A percentile compares a stretch with the other conserved stretches of the same genome.
Conservation (phyloP, 92 coral and sea anemone species). For the Zoanthus solanderi region DNA sequence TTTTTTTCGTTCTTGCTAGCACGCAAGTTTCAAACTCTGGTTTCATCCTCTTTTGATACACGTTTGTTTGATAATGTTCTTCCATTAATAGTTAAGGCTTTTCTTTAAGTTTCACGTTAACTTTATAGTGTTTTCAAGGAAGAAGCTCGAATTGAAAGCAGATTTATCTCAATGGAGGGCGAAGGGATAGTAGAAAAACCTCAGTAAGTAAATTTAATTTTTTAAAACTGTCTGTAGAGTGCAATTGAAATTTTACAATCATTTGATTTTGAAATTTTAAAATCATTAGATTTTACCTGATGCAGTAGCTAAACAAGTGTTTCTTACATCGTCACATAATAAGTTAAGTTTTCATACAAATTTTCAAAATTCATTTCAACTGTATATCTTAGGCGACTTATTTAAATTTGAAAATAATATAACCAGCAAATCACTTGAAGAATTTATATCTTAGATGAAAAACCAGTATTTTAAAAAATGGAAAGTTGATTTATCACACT, state of each 20-base stretch:
- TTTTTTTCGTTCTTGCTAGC: slow-evolving; percentile 28
- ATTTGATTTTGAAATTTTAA: too few relatives aligned
- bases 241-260: not conserved
- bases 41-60: not conserved
- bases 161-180: slow-evolving; percentile 18
- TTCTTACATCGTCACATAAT: too few relatives aligned
- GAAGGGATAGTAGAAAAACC: slow-evolving; percentile 29
- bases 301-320: too few relatives aligned
- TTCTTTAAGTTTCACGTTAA: slow-evolving; percentile 10
- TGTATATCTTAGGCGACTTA: too few relatives aligned
- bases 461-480: too few relatives aligned
- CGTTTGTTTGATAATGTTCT: slow-evolving; percentile 22
- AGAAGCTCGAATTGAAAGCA: slow-evolving; percentile 41
- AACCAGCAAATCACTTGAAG: too few relatives aligned
- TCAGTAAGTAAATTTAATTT: slow-evolving; percentile 43
- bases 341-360: too few relatives aligned
- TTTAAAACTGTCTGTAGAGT: slow-evolving; percentile 45
- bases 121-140: slow-evolving; percentile 15
- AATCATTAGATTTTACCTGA: too few relatives aligned
- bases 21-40: slow-evolving; percentile 3
- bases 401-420: too few relatives aligned
- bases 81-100: slow-evolving; percentile 26
- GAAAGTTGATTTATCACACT: too few relatives aligned
- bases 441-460: too few relatives aligned
- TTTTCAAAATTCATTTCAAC: too few relatives aligned